Percentiles rank a stretch among this genome's conserved stretches.
Evolutionary conservation across 2,113 vertebrate genomes (phyloP).

Genomic region (Scytalopus superciliaris): DNA sequence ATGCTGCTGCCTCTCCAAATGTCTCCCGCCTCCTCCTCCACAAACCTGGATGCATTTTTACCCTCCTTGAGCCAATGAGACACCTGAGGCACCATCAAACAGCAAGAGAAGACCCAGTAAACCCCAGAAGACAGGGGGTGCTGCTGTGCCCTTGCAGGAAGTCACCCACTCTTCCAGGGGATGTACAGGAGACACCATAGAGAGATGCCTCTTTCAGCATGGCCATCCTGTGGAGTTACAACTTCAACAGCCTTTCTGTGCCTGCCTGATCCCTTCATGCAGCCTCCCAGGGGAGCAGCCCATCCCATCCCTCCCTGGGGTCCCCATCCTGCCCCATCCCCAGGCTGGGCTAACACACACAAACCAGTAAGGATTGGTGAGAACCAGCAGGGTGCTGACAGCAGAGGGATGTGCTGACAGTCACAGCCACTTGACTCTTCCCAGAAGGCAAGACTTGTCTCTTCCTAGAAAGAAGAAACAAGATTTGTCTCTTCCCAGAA

Average conservation of each 20-base stretch:
- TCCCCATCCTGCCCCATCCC: background rate
- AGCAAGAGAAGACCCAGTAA: rapidly evolving
- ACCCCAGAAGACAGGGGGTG: background rate
- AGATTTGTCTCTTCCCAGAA: background rate
- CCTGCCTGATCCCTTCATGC: rapidly evolving
- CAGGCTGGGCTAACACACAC: background rate
- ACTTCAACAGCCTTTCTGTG: background rate
- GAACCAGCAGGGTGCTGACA: background rate
- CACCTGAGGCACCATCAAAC: background rate
- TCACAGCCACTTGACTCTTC: background rate
- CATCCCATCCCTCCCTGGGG: background rate
- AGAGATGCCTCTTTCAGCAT: rapidly evolving
- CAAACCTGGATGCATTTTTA: rapidly evolving
- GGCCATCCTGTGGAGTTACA: rapidly evolving
- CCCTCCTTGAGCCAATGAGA: rapidly evolving
- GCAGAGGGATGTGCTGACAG: rapidly evolving
- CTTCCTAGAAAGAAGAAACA: background rate
- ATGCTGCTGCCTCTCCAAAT: background rate
- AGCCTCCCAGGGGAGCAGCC: background rate
- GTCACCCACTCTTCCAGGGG: rapidly evolving
- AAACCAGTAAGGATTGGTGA: background rate
- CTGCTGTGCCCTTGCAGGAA: rapidly evolving
- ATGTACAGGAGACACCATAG: background rate
- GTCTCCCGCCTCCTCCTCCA: background rate
- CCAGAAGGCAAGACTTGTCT: background rate